Evolutionary conservation across 1,140 invertebrate species (phyloP), one percentile per base, ranked within the genome.

Genomic region (Delia radicum): DNA sequence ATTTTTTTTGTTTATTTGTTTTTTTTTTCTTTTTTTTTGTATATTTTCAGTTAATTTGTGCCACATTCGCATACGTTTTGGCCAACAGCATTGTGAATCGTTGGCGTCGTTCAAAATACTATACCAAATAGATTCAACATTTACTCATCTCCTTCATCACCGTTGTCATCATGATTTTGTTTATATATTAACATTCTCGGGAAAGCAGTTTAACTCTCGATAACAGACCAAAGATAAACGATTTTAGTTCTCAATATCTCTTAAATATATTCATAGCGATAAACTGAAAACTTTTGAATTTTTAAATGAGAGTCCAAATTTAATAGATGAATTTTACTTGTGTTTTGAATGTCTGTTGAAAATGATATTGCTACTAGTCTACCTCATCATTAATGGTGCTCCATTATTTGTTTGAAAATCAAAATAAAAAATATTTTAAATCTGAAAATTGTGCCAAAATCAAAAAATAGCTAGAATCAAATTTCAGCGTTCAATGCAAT

Each of bases 81-180:
- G 81, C 81, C 71, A 81, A 83, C 61, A 85, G 83, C 62, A 85
- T 85, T 78, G 78, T 85, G 62, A 85, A 85, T 80, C 83, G 83
- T 73, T 85, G 83, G 83, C 79, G 83, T 67, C 83, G 83, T 71
- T 85, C 83, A 15, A 85, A 85, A 79, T 85, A 85, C 76, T 85
- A 81, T 33, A 74, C 81, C 3, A 85, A 85, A 79, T 85, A 83
- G 69, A 24, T 76, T 74, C 63, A 77, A 48, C 27, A 31, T 26
- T 46, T 8, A 2, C 18, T 73, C 26, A 27, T 12, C 21, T 8
- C 33, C 48, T 4, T 55, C 48, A 69, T 33, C 65, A 18, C 6
- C 65, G 28, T 65, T 12, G 28, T 65, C 2, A 65, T 29, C 61
- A 63, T 63, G 10, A 27, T 10, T 28, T 12, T 13, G 65, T 31